phyloP scores from a whole-genome alignment of 1,140 invertebrate genomes.

The Drosophila orena region DNA sequence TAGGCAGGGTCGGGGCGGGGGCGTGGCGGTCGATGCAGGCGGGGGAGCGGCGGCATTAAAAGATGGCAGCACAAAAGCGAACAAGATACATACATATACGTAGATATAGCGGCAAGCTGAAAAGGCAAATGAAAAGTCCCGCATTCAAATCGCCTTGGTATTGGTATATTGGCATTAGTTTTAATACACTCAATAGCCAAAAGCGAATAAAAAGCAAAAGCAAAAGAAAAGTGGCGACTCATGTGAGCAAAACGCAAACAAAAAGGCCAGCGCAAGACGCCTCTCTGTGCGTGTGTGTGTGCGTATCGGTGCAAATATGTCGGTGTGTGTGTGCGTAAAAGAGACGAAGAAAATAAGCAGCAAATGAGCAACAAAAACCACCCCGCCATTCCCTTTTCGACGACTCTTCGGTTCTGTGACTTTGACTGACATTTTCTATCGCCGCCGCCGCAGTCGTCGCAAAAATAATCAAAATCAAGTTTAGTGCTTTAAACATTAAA shows the following conservation, averaged over 20 bases:
- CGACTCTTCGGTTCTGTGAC: slow-evolving; percentile 51
- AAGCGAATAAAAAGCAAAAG: slow-evolving; percentile 51
- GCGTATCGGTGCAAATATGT: background rate
- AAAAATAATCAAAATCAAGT: slow-evolving; percentile 59
- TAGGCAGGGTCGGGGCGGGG: slow-evolving; percentile 20
- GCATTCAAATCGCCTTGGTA: slow-evolving; percentile 49
- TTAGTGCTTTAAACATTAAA: slow-evolving; percentile 37
- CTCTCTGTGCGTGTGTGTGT: slow-evolving; percentile 38
- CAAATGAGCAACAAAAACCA: slow-evolving; percentile 60
- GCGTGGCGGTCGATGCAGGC: slow-evolving; percentile 29
- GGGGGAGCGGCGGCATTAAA: slow-evolving; percentile 73
- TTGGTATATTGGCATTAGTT: slow-evolving; percentile 66
- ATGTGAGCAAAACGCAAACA: slow-evolving; percentile 68
- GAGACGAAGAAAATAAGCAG: slow-evolving; percentile 51
- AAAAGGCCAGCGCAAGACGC: slow-evolving; percentile 69
- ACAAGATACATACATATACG: slow-evolving; percentile 58
- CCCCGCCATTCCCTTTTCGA: slow-evolving; percentile 50
- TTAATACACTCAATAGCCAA: slow-evolving; percentile 55
- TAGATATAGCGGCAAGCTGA: slow-evolving; percentile 48
- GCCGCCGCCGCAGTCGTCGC: slow-evolving; percentile 21
- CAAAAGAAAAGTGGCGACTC: slow-evolving; percentile 58
- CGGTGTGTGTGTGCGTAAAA: slow-evolving; percentile 43
- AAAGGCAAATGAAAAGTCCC: slow-evolving; percentile 49
- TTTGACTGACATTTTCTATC: slow-evolving; percentile 67
- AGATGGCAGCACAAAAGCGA: slow-evolving; percentile 73